Percentiles rank a stretch among this genome's conserved stretches.
phyloP scores from a whole-genome alignment of 2,113 vertebrate species.

The Rhombomys opimus region DNA sequence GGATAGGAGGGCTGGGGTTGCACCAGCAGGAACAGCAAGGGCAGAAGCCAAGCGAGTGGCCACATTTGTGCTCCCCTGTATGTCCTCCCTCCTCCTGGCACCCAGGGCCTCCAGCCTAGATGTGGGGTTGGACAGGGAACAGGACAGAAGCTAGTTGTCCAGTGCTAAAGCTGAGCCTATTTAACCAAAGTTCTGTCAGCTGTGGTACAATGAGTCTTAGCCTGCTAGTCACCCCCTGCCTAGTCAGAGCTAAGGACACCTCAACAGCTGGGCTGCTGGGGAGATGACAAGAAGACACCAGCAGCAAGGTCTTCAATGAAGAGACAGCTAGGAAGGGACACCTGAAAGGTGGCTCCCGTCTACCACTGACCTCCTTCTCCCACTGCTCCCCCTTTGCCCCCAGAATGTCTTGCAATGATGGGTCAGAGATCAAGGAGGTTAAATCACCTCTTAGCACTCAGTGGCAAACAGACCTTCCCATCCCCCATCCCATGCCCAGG shows the following conservation, averaged over 20 bases:
- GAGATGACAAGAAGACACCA: background rate
- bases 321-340: accelerated
- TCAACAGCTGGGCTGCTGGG: background rate
- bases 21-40: accelerated
- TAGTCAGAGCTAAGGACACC: background rate
- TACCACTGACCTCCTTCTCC: background rate
- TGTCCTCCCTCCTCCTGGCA: background rate
- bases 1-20: background rate
- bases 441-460: background rate
- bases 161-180: background rate
- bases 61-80: background rate
- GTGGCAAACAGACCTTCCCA: background rate
- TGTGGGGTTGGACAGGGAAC: no score
- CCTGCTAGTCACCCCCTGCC: background rate
- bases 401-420: background rate
- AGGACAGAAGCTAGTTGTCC: background rate
- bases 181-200: background rate
- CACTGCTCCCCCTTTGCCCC: background rate
- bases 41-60: background rate
- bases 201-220: background rate
- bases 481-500: background rate
- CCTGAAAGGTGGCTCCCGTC: background rate
- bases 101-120: background rate
- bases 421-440: background rate
- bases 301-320: background rate